These are phyloP conservation scores for Leptobrachium leishanense DNA, from an alignment of 2,113 vertebrate genomes.

Conservation along the genomic window DNA sequence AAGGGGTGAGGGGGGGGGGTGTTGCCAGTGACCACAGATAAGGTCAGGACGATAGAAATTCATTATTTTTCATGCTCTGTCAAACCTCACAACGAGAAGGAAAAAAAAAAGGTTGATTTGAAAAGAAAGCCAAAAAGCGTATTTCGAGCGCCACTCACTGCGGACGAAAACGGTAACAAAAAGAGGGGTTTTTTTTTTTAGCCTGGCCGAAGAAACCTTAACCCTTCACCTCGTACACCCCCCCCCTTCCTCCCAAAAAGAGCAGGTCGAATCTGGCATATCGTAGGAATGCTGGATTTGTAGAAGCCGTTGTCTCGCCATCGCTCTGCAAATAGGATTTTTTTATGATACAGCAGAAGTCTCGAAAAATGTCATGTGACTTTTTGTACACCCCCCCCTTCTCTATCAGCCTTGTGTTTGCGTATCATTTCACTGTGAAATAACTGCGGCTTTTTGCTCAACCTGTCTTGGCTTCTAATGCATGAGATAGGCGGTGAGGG, in stretches of 20 bases:
- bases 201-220: constrained; percentile 72
- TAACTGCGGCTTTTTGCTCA: constrained; percentile 81
- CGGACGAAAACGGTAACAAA: constrained; percentile 66
- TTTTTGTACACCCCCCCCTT: constrained; percentile 54
- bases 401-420: constrained; percentile 78
- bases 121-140: constrained; percentile 61
- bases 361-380: constrained; percentile 86
- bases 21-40: constrained; percentile 29
- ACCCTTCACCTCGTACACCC: constrained; percentile 76
- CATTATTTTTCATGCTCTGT: constrained; percentile 53
- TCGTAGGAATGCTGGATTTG: constrained; percentile 55
- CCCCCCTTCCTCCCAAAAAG: constrained; percentile 51
- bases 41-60: constrained; percentile 55
- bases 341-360: constrained; percentile 68
- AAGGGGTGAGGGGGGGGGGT: too few relatives aligned
- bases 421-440: constrained; percentile 88
- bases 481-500: constrained; percentile 88
- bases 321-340: constrained; percentile 42
- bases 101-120: constrained; percentile 49
- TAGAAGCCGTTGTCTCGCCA: constrained; percentile 55
- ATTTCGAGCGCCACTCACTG: constrained; percentile 62
- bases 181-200: constrained; percentile 59
- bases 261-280: constrained; percentile 57
- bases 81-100: constrained; percentile 38
- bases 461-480: constrained; percentile 85